These are phyloP conservation scores for Falco rusticolus DNA, from an alignment of 2,797 vertebrate species.

Conservation along the genomic window DNA sequence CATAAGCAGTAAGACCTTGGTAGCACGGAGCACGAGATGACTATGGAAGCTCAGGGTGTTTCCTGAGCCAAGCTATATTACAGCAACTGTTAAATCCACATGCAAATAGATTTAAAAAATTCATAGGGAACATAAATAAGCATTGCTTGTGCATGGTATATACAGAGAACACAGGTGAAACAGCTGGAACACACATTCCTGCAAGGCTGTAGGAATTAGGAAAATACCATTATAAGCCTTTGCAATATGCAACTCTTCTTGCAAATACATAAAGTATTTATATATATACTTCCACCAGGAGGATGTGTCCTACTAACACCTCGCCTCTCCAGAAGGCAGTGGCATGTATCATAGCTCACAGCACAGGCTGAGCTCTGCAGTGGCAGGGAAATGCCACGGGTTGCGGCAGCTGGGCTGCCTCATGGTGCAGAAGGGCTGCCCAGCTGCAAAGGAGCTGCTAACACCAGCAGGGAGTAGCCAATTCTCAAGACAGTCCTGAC, in stretches of 20 bases:
- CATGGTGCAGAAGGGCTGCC: not conserved
- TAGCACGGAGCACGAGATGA: not conserved
- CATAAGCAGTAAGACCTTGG: not conserved
- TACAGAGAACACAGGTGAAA: not conserved
- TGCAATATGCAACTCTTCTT: not conserved
- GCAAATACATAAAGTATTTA: not conserved
- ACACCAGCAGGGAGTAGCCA: not conserved
- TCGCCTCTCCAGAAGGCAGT: not conserved
- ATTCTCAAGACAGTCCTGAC: not conserved
- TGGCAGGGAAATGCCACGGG: not conserved
- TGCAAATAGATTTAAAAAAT: not conserved
- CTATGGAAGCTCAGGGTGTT: not conserved
- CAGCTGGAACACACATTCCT: not conserved
- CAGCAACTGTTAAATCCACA: not conserved
- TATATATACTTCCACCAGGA: rapidly evolving
- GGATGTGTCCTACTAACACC: not conserved
- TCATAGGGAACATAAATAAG: not conserved
- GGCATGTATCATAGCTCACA: rapidly evolving
- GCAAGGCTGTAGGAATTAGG: not conserved
- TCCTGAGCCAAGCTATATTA: not conserved
- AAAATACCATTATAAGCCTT: not conserved
- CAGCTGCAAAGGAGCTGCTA: not conserved
- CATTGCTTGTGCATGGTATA: not conserved
- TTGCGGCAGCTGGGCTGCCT: not conserved
- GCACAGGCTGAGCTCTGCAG: rapidly evolving